A percentile compares a stretch with the other conserved stretches of the same genome.
Evolutionary conservation across 2,888 invertebrate species (phyloP).

Genomic region (Mimas tiliae): DNA sequence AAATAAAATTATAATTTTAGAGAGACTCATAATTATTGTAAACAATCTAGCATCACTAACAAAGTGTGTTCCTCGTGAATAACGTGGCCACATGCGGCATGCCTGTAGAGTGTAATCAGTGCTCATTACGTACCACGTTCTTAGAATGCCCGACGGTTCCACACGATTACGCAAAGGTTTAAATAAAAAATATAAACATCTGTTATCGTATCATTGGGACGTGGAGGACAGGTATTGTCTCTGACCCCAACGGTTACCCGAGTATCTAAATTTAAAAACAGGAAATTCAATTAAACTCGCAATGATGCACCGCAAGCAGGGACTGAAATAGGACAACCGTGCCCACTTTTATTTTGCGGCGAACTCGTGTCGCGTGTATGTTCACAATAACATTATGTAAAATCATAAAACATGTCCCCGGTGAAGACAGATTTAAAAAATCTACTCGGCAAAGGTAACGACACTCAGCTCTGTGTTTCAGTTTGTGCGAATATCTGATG

Average conservation of each 20-base stretch:
- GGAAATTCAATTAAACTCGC: constrained; percentile 80
- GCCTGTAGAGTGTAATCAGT: constrained; percentile 16
- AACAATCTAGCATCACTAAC: constrained; percentile 36
- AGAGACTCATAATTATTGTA: constrained; percentile 1
- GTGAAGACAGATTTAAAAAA: constrained; percentile 64
- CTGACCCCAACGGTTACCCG: constrained; percentile 43
- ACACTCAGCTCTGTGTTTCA: background rate
- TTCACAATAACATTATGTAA: constrained; percentile 31
- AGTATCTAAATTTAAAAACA: constrained; percentile 76
- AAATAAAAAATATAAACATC: constrained; percentile 1
- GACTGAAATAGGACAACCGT: constrained; percentile 74
- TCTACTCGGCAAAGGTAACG: constrained; percentile 59
- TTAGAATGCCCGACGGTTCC: constrained; percentile 5
- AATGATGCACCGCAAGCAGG: constrained; percentile 78
- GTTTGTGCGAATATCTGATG: background rate
- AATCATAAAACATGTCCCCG: constrained; percentile 48
- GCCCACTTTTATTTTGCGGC: constrained; percentile 72
- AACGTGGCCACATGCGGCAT: constrained; percentile 32
- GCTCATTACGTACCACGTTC: background rate
- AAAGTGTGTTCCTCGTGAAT: constrained; percentile 46
- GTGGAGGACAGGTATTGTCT: constrained; percentile 28
- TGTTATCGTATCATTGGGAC: background rate
- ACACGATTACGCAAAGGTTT: constrained; percentile 2
- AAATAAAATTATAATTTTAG: background rate
- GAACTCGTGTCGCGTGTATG: constrained; percentile 44